Percentiles rank a stretch among this genome's conserved stretches.
Conservation (phyloP, 2,888 invertebrate genomes). For the Prosopocoilus inquinatus region DNA sequence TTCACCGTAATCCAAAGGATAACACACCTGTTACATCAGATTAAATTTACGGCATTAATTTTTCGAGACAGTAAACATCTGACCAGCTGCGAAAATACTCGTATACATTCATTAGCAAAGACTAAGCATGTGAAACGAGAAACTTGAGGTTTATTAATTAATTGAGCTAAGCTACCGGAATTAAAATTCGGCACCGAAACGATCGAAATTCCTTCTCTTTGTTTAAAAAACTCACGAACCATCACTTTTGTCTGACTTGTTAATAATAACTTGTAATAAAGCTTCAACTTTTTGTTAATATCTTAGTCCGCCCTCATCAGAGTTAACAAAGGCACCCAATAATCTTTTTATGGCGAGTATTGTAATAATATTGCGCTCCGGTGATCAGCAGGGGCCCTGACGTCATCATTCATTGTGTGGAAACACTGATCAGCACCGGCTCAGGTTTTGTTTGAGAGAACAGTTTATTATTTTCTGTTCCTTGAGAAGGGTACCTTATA, state of each 20-base stretch:
- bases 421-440: constrained; percentile 32
- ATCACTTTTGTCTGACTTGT: constrained; percentile 33
- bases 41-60: no score
- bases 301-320: constrained; percentile 43
- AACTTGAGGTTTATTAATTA: constrained; percentile 23
- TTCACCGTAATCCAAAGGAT: no score
- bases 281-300: constrained; percentile 39
- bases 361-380: constrained; percentile 35
- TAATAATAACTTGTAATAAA: constrained; percentile 40
- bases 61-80: no score
- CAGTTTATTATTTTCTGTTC: not conserved
- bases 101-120: no score
- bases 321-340: constrained; percentile 42
- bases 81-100: no score
- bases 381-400: constrained; percentile 37
- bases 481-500: no score
- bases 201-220: constrained; percentile 33
- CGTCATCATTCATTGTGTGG: constrained; percentile 38
- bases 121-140: constrained; percentile 17
- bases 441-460: constrained; percentile 29
- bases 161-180: constrained; percentile 19
- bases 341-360: constrained; percentile 42
- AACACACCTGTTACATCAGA: no score
- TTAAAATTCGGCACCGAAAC: constrained; percentile 22
- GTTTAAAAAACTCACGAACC: constrained; percentile 28